Evolutionary conservation across 2,888 invertebrate genomes (phyloP).

Genomic region (Rotaria macrura): DNA sequence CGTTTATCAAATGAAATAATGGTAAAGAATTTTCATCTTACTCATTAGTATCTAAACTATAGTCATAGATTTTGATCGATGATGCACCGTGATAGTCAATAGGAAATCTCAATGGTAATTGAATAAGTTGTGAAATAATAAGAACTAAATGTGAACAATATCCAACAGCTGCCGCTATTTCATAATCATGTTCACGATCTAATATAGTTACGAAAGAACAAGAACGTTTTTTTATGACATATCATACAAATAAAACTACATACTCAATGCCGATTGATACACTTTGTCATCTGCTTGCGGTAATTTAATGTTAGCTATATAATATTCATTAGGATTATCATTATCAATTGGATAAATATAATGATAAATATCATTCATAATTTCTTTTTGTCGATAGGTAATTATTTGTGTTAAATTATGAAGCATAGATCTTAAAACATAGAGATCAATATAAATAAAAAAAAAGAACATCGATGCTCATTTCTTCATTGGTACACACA

Average conservation of each 20-base stretch:
- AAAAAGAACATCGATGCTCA: too few relatives aligned
- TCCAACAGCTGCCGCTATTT: not conserved
- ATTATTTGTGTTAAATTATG: not conserved
- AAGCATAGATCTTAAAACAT: not conserved
- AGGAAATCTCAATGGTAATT: slow-evolving; percentile 7
- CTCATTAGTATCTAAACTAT: not conserved
- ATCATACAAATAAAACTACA: not conserved
- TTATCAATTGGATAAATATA: not conserved
- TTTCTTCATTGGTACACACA: too few relatives aligned
- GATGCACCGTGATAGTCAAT: not conserved
- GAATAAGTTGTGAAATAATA: slow-evolving; percentile 4
- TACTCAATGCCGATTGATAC: not conserved
- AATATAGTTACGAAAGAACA: not conserved
- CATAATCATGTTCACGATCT: not conserved
- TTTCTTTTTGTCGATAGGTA: not conserved
- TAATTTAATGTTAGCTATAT: not conserved
- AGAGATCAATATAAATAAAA: not conserved
- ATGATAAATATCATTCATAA: not conserved
- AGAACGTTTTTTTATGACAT: not conserved
- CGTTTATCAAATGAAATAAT: too few relatives aligned
- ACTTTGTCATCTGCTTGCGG: not conserved
- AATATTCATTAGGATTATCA: not conserved
- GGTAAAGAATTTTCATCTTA: not conserved
- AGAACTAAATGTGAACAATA: not conserved
- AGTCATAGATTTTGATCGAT: not conserved